Percentiles rank a stretch among this genome's conserved stretches.
Evolutionary conservation across 2,797 vertebrate genomes (phyloP).

Genomic region (Hippopotamyrus pictus): DNA sequence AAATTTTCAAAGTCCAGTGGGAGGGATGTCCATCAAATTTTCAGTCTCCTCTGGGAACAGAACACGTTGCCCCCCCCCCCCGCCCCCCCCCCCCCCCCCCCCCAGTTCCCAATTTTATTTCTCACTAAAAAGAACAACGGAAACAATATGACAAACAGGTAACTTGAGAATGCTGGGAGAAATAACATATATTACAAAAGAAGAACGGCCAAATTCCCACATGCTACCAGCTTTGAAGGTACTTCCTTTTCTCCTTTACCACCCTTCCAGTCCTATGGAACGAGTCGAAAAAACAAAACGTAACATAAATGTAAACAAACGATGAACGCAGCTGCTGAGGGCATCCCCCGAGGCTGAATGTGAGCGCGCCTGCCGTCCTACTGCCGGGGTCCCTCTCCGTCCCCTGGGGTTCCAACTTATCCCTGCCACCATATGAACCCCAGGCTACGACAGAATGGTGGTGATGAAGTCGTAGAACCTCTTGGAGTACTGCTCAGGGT

Average conservation of each 20-base stretch:
- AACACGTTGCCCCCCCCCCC: background rate
- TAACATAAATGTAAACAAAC: slow-evolving; percentile 67
- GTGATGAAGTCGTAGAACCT: slow-evolving; percentile 99
- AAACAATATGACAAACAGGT: slow-evolving; percentile 14
- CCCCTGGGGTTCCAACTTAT: slow-evolving; percentile 12
- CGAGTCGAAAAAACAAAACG: slow-evolving; percentile 41
- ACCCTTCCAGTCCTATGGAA: slow-evolving; percentile 50
- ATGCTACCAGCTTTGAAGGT: slow-evolving; percentile 9
- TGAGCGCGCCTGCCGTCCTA: slow-evolving; percentile 5
- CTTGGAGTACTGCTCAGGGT: slow-evolving; percentile 99
- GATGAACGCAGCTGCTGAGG: slow-evolving; percentile 66
- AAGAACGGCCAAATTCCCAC: slow-evolving; percentile 17
- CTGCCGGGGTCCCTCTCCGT: background rate
- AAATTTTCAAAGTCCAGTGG: background rate
- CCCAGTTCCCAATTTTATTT: background rate
- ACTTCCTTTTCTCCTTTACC: background rate
- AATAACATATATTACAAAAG: slow-evolving; percentile 8
- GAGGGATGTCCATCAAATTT: background rate
- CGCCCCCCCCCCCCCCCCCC: background rate
- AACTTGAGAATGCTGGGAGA: slow-evolving; percentile 17
- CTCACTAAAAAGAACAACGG: slow-evolving; percentile 15
- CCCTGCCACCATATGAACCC: slow-evolving; percentile 1
- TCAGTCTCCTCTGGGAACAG: background rate
- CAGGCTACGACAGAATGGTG: slow-evolving; percentile 94
- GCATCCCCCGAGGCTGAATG: slow-evolving; percentile 36